A percentile compares a stretch with the other conserved stretches of the same genome.
phyloP scores from a whole-genome alignment of 2,888 invertebrate genomes.

The Myopa testacea region DNA sequence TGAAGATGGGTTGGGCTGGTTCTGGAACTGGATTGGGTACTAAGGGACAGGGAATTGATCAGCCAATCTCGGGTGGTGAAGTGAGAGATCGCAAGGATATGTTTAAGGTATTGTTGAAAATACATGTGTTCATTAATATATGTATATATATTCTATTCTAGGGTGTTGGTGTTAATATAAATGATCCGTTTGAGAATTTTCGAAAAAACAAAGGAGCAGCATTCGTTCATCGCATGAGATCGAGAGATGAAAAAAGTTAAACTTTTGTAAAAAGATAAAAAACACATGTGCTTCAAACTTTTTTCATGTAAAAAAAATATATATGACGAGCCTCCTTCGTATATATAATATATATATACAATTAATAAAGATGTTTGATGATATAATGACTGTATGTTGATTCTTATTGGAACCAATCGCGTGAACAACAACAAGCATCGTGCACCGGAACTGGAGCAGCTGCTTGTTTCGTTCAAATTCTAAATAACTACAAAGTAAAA shows the following conservation, averaged over 20 bases:
- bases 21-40: constrained; percentile 90
- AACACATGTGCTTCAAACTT: background rate
- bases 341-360: too few relatives aligned
- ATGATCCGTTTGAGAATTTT: constrained; percentile 97
- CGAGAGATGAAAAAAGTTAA: constrained; percentile 78
- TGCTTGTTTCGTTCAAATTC: too few relatives aligned
- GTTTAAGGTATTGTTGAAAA: constrained; percentile 74
- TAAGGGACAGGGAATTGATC: constrained; percentile 94
- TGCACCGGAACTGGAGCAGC: too few relatives aligned
- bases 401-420: too few relatives aligned
- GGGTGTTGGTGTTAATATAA: constrained; percentile 92
- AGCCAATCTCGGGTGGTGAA: constrained; percentile 92
- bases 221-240: constrained; percentile 94
- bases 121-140: background rate
- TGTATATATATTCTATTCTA: constrained; percentile 53
- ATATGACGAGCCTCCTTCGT: too few relatives aligned
- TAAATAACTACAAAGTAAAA: too few relatives aligned
- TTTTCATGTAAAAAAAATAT: too few relatives aligned
- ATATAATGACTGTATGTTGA: too few relatives aligned
- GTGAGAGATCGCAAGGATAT: constrained; percentile 91
- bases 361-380: too few relatives aligned
- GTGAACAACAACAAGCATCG: too few relatives aligned
- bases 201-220: constrained; percentile 96
- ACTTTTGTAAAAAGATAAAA: constrained; percentile 41
- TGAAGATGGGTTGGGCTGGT: constrained; percentile 98